Evolutionary conservation across 2,797 vertebrate species (phyloP).

Genomic region (Clarias platycephalus): DNA sequence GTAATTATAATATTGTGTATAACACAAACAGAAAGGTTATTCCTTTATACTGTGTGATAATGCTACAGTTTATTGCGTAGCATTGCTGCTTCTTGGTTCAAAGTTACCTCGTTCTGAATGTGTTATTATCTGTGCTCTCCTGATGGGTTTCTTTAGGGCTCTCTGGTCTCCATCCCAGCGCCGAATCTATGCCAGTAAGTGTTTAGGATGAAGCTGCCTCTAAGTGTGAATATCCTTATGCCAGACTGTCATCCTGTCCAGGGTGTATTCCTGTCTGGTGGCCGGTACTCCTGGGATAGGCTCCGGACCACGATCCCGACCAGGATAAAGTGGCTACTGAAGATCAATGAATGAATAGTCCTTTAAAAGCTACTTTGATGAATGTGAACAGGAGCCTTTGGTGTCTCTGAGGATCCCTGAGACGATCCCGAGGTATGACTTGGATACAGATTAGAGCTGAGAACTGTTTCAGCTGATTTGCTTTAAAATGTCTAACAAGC

Average conservation of each 20-base stretch:
- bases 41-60: neutral
- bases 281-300: neutral
- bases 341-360: neutral
- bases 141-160: neutral
- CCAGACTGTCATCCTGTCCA: neutral
- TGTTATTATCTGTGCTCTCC: neutral
- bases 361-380: slow-evolving; percentile 6
- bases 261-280: neutral
- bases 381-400: neutral
- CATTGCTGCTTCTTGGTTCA: neutral
- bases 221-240: neutral
- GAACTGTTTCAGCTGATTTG: slow-evolving; percentile 60
- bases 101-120: neutral
- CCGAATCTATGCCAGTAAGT: neutral
- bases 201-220: neutral
- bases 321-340: slow-evolving; percentile 7
- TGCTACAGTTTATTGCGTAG: neutral
- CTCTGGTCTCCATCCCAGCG: neutral
- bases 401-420: slow-evolving; percentile 54
- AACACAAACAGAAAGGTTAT: neutral
- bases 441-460: slow-evolving; percentile 50
- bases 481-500: slow-evolving; percentile 58
- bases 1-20: neutral
- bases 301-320: neutral
- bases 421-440: slow-evolving; percentile 46